Evolutionary conservation across 2,888 invertebrate genomes (phyloP).

Genomic region (Dynastes hyllus): DNA sequence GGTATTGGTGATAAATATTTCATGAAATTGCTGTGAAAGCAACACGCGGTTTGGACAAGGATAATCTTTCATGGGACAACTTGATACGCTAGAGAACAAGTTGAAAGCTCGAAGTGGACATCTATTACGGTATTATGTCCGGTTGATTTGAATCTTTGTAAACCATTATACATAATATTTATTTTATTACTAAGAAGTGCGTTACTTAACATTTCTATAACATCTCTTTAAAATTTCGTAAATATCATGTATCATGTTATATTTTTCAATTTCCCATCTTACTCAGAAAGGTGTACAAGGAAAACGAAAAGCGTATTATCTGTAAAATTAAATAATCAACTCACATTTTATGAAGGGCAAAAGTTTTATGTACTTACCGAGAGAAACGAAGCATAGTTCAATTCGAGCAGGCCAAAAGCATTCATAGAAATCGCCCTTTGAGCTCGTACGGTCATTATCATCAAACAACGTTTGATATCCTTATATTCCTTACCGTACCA

Average conservation of each 20-base stretch:
- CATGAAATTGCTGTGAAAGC: constrained; percentile 7
- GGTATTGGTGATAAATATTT: not conserved
- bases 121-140: not conserved
- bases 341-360: not conserved
- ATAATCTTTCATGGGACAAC: not conserved
- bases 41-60: constrained; percentile 12
- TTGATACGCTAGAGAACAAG: constrained; percentile 27
- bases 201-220: too few relatives aligned
- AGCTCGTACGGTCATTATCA: constrained; percentile 50
- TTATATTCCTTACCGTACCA: constrained; percentile 50
- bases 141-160: not conserved
- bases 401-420: constrained; percentile 54
- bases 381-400: constrained; percentile 55
- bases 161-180: too few relatives aligned
- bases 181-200: too few relatives aligned
- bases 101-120: not conserved
- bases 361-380: constrained; percentile 38
- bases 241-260: too few relatives aligned
- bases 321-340: not conserved
- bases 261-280: not conserved
- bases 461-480: constrained; percentile 48
- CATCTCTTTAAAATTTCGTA: too few relatives aligned
- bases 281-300: not conserved
- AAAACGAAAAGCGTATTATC: constrained; percentile 8
- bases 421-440: constrained; percentile 50